Evolutionary conservation across 2,888 invertebrate species (phyloP), one percentile per base, ranked within the genome.

Genomic region (Agrotis exclamationis): DNA sequence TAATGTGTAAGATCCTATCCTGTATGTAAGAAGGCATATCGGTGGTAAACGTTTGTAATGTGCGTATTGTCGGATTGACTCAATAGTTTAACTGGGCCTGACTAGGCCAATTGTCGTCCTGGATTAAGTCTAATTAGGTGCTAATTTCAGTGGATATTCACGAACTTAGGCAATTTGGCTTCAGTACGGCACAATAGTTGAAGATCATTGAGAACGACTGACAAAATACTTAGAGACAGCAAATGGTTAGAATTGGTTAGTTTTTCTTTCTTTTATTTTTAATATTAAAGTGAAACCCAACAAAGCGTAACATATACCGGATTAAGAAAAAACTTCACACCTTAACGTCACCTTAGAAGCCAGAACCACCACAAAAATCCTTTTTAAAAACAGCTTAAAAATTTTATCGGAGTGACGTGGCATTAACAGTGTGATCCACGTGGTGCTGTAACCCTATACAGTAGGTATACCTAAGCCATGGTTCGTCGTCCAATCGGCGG

Each of bases 361-460:
- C 39, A 39, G 39, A 39, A 11, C 39, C 79, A 73, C 57, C 54
- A 73, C 66, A 74, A 79, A 81, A 86, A 84, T 79, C 72, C 76
- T 63, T 82, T 86, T 86, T 68, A 76, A 74, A 80, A 79, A 83
- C 76, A 84, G 86, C 85, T 84, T 88, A 82, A 83, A 76, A 82
- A 74, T 86, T 85, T 85, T 77, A 83, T 79, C 76, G 58, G 64
- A 71, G 64, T 76, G 80, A 85, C 74, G 85, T 88, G 86, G 86
- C 82, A 84, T 88, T 87, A 86, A 86, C 67, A 77, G 76, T 86
- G 84, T 86, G 86, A 87, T 87, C 86, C 84, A 74, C 84, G 85
- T 86, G 87, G 82, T 85, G 79, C 85, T 86, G 90, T 92, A 93
- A 92, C 90, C 90, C 83, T 91, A 92, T 87, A 90, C 87, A 87